These are phyloP conservation scores for Morone chrysops DNA, from an alignment of 2,113 vertebrate species.

Conservation along the genomic window DNA sequence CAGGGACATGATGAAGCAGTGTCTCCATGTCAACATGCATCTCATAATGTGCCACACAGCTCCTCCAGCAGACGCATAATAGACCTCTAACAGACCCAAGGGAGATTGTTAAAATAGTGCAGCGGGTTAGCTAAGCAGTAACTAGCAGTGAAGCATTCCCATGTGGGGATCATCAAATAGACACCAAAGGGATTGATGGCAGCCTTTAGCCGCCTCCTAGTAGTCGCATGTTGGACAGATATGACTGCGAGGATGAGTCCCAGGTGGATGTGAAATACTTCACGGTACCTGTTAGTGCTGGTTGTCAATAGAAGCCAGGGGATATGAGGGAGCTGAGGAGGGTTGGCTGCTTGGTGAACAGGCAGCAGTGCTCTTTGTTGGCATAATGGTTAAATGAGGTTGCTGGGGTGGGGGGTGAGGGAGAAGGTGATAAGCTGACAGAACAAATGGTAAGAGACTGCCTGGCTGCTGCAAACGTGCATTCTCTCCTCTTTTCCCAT, in stretches of 20 bases:
- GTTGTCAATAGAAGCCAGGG: slow-evolving; percentile 63
- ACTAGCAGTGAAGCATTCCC: slow-evolving; percentile 68
- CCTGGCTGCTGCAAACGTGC: slow-evolving; percentile 32
- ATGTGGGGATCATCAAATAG: slow-evolving; percentile 71
- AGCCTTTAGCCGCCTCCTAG: slow-evolving; percentile 69
- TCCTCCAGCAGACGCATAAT: slow-evolving; percentile 65
- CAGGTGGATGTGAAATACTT: slow-evolving; percentile 67
- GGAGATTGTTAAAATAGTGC: slow-evolving; percentile 78
- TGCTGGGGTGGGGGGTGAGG: slow-evolving; percentile 26
- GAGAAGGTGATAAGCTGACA: slow-evolving; percentile 46
- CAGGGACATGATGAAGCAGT: slow-evolving; percentile 23
- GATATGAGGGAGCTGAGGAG: slow-evolving; percentile 34
- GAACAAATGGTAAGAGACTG: slow-evolving; percentile 52
- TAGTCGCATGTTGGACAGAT: slow-evolving; percentile 69
- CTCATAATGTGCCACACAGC: slow-evolving; percentile 42
- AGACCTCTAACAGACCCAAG: slow-evolving; percentile 62
- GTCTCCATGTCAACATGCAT: slow-evolving; percentile 43
- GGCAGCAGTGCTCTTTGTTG: slow-evolving; percentile 37
- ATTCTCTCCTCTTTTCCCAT: slow-evolving; percentile 28
- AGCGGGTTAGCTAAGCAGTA: slow-evolving; percentile 73
- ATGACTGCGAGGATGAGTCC: slow-evolving; percentile 69
- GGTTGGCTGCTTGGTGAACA: slow-evolving; percentile 45
- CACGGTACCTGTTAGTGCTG: slow-evolving; percentile 52
- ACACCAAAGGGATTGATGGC: slow-evolving; percentile 73
- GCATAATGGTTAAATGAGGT: slow-evolving; percentile 60